phyloP scores from a whole-genome alignment of 2,888 invertebrate genomes.

The Chrysolina haemoptera region DNA sequence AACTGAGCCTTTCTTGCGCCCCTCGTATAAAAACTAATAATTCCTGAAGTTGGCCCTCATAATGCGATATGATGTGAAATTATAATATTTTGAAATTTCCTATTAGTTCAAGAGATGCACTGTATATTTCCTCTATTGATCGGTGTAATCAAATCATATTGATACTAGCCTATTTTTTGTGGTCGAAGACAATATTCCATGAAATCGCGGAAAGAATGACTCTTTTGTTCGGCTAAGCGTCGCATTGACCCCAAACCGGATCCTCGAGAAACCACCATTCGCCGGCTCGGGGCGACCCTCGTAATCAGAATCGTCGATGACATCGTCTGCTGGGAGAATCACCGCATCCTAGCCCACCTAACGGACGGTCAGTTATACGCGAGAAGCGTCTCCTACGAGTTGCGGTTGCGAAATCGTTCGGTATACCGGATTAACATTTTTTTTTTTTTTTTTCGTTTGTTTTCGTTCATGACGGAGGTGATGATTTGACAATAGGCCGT shows the following conservation, averaged over 20 bases:
- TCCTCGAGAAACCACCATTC: slow-evolving; percentile 29
- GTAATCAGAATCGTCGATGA: slow-evolving; percentile 32
- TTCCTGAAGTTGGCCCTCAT: too few relatives aligned
- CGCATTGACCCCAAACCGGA: slow-evolving; percentile 19
- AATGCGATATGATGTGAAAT: too few relatives aligned
- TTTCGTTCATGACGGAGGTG: background rate
- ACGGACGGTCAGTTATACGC: slow-evolving; percentile 40
- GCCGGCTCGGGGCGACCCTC: slow-evolving; percentile 20
- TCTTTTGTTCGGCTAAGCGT: background rate
- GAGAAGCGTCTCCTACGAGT: slow-evolving; percentile 17
- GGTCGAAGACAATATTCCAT: too few relatives aligned
- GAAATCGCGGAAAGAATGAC: background rate
- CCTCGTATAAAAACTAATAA: too few relatives aligned
- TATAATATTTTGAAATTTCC: too few relatives aligned
- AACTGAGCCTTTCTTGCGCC: too few relatives aligned
- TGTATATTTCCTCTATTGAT: too few relatives aligned
- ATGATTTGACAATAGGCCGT: background rate
- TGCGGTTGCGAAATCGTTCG: slow-evolving; percentile 10
- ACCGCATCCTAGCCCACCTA: slow-evolving; percentile 38
- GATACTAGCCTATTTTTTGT: too few relatives aligned
- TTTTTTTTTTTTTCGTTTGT: background rate
- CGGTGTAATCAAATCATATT: too few relatives aligned
- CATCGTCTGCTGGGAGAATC: slow-evolving; percentile 29
- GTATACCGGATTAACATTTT: background rate
- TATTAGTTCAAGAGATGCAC: too few relatives aligned